Evolutionary conservation across 2,888 invertebrate genomes (phyloP).

Genomic region (Oligia fasciuncula): DNA sequence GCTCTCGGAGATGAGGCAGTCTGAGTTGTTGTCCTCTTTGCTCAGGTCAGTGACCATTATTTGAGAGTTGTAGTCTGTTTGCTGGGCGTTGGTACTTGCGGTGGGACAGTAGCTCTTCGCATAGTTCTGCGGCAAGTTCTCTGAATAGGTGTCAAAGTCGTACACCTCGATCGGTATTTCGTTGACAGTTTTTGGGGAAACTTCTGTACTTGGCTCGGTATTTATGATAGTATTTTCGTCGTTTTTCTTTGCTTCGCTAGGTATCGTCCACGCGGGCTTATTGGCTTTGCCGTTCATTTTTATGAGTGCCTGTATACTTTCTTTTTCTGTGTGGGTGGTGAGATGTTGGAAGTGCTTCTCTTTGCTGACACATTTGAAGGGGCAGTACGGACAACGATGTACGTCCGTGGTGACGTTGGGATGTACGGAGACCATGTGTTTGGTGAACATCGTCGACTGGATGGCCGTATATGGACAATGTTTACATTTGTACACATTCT

Average conservation of each 20-base stretch:
- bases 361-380: conserved; percentile 91
- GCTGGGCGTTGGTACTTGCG: conserved; percentile 71
- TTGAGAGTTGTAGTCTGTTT: conserved; percentile 74
- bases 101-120: conserved; percentile 79
- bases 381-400: conserved; percentile 91
- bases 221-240: conserved; percentile 64
- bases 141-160: conserved; percentile 85
- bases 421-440: conserved; percentile 94
- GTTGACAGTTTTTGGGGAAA: conserved; percentile 75
- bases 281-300: conserved; percentile 78
- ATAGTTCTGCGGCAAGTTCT: conserved; percentile 80
- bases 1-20: conserved; percentile 83
- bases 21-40: conserved; percentile 85
- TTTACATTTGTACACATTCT: conserved; percentile 94
- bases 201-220: conserved; percentile 73
- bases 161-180: conserved; percentile 85
- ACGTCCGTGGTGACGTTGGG: conserved; percentile 92
- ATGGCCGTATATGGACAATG: conserved; percentile 95
- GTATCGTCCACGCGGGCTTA: conserved; percentile 86
- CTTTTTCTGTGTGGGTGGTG: conserved; percentile 87
- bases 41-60: conserved; percentile 80
- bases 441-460: conserved; percentile 94
- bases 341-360: conserved; percentile 90
- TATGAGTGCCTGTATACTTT: conserved; percentile 80
- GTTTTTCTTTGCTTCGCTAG: conserved; percentile 77